Percentiles rank a stretch among this genome's conserved stretches.
Evolutionary conservation across 2,888 invertebrate species (phyloP).

Genomic region (Metalampra italica): DNA sequence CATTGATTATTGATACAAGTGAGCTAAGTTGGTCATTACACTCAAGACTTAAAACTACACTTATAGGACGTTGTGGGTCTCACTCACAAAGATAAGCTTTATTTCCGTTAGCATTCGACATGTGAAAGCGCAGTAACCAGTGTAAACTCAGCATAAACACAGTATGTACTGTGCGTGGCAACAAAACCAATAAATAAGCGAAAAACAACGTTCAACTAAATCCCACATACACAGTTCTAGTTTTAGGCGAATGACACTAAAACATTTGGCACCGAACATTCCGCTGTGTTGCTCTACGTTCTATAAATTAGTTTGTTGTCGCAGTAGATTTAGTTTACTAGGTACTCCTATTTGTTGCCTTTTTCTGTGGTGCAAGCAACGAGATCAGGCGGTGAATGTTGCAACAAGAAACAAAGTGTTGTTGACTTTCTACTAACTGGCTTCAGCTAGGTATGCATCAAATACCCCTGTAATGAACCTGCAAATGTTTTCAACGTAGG

Average conservation of each 20-base stretch:
- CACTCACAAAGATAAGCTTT: too few species aligned
- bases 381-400: neutral
- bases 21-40: too few species aligned
- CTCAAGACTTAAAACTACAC: too few species aligned
- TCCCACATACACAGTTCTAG: neutral
- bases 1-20: too few species aligned
- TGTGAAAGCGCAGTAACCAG: neutral
- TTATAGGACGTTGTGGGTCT: too few species aligned
- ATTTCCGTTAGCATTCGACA: neutral
- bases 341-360: slow-evolving; percentile 1
- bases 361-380: neutral
- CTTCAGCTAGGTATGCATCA: too few species aligned
- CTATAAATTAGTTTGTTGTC: slow-evolving; percentile 37
- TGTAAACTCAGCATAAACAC: neutral
- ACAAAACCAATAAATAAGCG: slow-evolving; percentile 5
- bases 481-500: too few species aligned
- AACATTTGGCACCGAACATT: slow-evolving; percentile 30
- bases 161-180: too few species aligned
- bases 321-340: slow-evolving; percentile 31
- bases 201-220: slow-evolving; percentile 5
- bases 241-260: slow-evolving; percentile 1
- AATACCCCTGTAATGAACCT: too few species aligned
- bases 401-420: too few species aligned
- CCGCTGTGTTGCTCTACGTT: slow-evolving; percentile 25
- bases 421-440: too few species aligned